These are phyloP conservation scores for Morpho helenor DNA, from an alignment of 2,888 invertebrate genomes.

Conservation along the genomic window DNA sequence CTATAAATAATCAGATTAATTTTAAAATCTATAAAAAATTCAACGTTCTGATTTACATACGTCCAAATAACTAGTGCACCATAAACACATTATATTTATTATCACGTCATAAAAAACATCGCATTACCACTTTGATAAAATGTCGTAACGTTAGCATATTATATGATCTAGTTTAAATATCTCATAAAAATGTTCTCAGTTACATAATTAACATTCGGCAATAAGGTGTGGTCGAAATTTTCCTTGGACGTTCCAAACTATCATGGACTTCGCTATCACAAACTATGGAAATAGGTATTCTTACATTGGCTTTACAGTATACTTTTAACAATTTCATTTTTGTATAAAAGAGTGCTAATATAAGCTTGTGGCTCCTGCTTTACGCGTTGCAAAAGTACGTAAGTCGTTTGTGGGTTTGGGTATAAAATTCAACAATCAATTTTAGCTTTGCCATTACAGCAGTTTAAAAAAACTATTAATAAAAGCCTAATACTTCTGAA, in stretches of 20 bases:
- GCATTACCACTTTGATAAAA: constrained; percentile 4
- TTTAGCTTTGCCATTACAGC: too few relatives aligned
- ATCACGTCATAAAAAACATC: constrained; percentile 11
- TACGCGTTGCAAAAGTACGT: too few relatives aligned
- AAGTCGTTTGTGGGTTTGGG: too few relatives aligned
- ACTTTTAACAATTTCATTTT: too few relatives aligned
- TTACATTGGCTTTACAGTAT: too few relatives aligned
- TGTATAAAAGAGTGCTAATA: too few relatives aligned
- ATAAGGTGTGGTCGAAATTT: not conserved
- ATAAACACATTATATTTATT: constrained; percentile 9
- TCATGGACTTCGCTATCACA: not conserved
- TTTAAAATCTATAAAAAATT: constrained; percentile 1
- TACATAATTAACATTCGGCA: not conserved
- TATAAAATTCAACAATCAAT: too few relatives aligned
- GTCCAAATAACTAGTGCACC: constrained; percentile 9
- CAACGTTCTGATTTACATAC: constrained; percentile 3
- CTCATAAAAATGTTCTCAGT: constrained; percentile 1
- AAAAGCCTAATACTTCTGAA: too few relatives aligned
- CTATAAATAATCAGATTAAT: constrained; percentile 1
- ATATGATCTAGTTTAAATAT: constrained; percentile 11
- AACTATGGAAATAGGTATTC: constrained; percentile 1
- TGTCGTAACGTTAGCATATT: constrained; percentile 9
- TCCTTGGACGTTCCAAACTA: not conserved
- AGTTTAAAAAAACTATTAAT: too few relatives aligned
- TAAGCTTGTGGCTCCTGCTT: too few relatives aligned